These are phyloP conservation scores for Erynnis tages DNA, from an alignment of 2,888 invertebrate genomes.

Conservation along the genomic window DNA sequence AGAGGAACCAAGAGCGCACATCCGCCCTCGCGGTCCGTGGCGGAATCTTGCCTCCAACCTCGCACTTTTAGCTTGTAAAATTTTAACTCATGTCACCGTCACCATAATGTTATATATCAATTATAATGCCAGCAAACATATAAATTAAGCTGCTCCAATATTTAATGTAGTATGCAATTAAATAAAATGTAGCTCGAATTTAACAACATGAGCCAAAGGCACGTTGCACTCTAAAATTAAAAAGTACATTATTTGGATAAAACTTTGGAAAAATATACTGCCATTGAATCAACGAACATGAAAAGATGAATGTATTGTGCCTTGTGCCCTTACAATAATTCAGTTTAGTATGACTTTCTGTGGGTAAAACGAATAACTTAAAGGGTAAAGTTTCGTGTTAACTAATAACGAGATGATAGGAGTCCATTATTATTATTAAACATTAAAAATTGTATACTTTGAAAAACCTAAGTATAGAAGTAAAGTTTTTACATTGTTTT, in stretches of 20 bases:
- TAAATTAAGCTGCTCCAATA: conserved; percentile 30
- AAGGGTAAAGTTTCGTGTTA: too few species aligned
- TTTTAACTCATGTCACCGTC: neutral
- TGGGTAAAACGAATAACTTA: too few species aligned
- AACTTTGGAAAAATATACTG: conserved; percentile 52
- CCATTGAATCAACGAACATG: conserved; percentile 43
- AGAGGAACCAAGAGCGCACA: conserved; percentile 34
- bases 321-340: too few species aligned
- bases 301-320: conserved; percentile 63
- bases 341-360: too few species aligned
- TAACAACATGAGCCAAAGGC: conserved; percentile 75
- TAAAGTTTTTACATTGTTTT: too few species aligned
- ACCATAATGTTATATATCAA: neutral
- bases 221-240: conserved; percentile 70
- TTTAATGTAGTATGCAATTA: conserved; percentile 43
- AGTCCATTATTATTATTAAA: too few species aligned
- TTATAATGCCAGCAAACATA: conserved; percentile 36
- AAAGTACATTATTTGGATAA: conserved; percentile 60
- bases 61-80: conserved; percentile 2
- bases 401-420: too few species aligned
- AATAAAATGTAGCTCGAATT: conserved; percentile 40
- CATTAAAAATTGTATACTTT: too few species aligned
- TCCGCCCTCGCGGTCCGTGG: neutral
- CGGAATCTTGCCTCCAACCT: neutral
- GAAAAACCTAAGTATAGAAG: too few species aligned